These are phyloP conservation scores for Linurgus olivaceus DNA, from an alignment of 2,797 vertebrate genomes.

Conservation along the genomic window DNA sequence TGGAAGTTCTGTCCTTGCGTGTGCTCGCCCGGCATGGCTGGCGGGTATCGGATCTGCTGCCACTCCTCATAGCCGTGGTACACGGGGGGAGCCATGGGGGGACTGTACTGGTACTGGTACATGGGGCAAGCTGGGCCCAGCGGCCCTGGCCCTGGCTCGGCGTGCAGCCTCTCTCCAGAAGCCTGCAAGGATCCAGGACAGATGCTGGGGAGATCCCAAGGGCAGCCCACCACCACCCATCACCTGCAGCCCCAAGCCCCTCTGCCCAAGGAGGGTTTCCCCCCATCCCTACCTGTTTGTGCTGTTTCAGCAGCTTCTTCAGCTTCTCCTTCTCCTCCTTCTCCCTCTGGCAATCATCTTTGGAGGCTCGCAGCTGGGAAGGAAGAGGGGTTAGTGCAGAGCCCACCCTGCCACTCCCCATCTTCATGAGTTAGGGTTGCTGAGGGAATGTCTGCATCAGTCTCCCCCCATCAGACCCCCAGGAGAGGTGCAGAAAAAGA, in stretches of 20 bases:
- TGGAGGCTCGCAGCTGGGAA: constrained; percentile 84
- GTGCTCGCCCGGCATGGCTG: constrained; percentile 80
- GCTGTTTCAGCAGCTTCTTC: constrained; percentile 90
- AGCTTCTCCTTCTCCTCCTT: constrained; percentile 90
- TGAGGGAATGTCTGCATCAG: background rate
- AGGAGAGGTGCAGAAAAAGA: background rate
- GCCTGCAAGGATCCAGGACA: constrained; percentile 59
- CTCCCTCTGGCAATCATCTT: constrained; percentile 90
- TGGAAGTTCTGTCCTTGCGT: constrained; percentile 78
- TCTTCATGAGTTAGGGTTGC: background rate
- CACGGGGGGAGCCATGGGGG: constrained; percentile 69
- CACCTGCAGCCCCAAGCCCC: rapidly evolving
- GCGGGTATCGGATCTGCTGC: constrained; percentile 90
- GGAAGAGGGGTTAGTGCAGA: background rate
- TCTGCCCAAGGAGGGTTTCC: background rate
- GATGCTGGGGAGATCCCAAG: background rate
- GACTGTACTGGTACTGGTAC: constrained; percentile 88
- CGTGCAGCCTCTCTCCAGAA: constrained; percentile 85
- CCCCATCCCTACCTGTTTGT: constrained; percentile 87
- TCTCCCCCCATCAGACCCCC: background rate
- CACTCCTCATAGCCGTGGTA: constrained; percentile 89
- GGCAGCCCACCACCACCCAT: background rate
- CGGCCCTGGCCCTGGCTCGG: constrained; percentile 74
- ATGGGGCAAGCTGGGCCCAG: constrained; percentile 81
- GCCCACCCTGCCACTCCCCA: background rate